Base-by-base conservation (phyloP, 2,888 invertebrate genomes). In the Melolontha melolontha region DNA sequence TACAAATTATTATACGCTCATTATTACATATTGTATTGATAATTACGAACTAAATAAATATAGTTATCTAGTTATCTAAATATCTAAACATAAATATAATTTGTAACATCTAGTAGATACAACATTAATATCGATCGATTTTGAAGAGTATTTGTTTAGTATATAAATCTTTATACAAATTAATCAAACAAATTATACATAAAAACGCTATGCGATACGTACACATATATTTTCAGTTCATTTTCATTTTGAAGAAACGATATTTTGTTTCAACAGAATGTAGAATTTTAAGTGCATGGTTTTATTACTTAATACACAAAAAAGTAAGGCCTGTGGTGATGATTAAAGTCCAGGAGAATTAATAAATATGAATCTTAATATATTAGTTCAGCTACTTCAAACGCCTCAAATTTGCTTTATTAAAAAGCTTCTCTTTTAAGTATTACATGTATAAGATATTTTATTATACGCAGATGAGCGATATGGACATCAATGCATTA, bases 1-100 rank as follows among this genome's bases (percentile, higher is more conserved):
- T 75, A 74, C 74, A 75, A 76, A 74, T 74, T 76, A 76, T 64
- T 16, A 64, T 59, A 66, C 59, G 52, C 57, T 51, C 14, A 66
- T 50, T 66, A 47, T 50, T 59, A 41, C 29, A 39, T 50, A 49
- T 59, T 47, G 11, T 64, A 54, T 22, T 42, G 44, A 42, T 64
- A 22, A 44, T 54, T 64, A 64, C 29, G 27, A 64, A 17, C 42
- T 64, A 64, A n/a, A 64, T 49, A 11, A 47, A 62, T 64, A 62
- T 17, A 64, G 22, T 22, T 64, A n/a, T 52, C 27, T 50, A 51
- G 40, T 40, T 34, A 41, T 34, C 42, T 42, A 64, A 54, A 64
- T n/a, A n/a, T n/a, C n/a, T n/a, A n/a, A n/a, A n/a, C n/a, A n/a
- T n/a, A n/a, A n/a, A n/a, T 54, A 64, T 64, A 52, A 39, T 64